These are phyloP conservation scores for Hucho hucho DNA, from an alignment of 2,113 vertebrate genomes.

Conservation along the genomic window DNA sequence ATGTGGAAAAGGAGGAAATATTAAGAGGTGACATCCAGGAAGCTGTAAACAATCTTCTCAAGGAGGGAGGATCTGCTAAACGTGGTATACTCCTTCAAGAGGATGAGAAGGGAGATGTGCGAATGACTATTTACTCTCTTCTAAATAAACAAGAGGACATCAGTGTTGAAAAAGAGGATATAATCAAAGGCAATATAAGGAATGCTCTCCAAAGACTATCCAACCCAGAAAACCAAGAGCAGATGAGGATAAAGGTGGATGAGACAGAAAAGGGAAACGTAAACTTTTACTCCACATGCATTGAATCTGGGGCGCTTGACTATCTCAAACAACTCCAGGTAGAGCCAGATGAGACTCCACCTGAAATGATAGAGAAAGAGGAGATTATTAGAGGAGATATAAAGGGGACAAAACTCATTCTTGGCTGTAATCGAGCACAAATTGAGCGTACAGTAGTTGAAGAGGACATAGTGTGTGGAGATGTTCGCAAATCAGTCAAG, in stretches of 20 bases:
- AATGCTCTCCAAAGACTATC: conserved; percentile 77
- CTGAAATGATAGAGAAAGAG: conserved; percentile 65
- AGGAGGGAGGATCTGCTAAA: conserved; percentile 68
- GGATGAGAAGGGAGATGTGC: conserved; percentile 87
- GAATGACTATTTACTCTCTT: conserved; percentile 90
- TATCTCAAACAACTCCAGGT: conserved; percentile 83
- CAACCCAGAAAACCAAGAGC: conserved; percentile 64
- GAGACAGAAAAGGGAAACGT: conserved; percentile 87
- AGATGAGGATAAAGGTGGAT: conserved; percentile 75
- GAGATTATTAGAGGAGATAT: conserved; percentile 83
- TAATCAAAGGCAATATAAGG: conserved; percentile 82
- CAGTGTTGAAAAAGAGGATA: conserved; percentile 72
- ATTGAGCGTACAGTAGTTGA: conserved; percentile 78
- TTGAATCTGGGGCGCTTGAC: conserved; percentile 87
- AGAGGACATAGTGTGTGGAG: conserved; percentile 84
- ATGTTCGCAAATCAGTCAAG: conserved; percentile 81
- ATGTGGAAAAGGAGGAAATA: conserved; percentile 81
- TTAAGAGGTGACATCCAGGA: conserved; percentile 83
- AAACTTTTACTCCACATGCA: conserved; percentile 88
- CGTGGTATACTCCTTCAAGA: conserved; percentile 90
- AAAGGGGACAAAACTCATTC: conserved; percentile 78
- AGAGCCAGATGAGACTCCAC: conserved; percentile 67
- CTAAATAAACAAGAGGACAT: conserved; percentile 77
- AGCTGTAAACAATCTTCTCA: conserved; percentile 82
- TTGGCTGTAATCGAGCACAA: conserved; percentile 70